phyloP scores from a whole-genome alignment of 2,797 vertebrate species.

The Pseudochaenichthys georgianus region DNA sequence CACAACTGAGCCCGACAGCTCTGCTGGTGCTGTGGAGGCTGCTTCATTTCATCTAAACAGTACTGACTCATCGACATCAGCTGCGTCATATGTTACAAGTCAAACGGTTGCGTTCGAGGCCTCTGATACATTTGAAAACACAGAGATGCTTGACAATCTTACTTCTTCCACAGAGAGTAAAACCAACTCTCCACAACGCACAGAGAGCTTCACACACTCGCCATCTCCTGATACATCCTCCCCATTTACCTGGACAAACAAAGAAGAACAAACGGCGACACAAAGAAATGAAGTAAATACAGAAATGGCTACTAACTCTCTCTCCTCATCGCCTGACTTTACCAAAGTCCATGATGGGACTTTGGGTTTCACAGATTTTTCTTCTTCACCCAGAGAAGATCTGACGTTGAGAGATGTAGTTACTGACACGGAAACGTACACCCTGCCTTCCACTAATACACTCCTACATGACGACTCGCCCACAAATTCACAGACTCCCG shows the following conservation, averaged over 20 bases:
- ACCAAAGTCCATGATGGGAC: background rate
- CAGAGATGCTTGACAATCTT: background rate
- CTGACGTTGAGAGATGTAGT: background rate
- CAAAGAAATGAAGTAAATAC: background rate
- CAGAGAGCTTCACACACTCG: conserved; percentile 21
- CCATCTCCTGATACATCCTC: background rate
- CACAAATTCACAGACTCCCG: conserved; percentile 8
- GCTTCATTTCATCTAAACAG: conserved; percentile 22
- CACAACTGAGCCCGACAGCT: conserved; percentile 17
- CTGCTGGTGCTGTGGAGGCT: conserved; percentile 7
- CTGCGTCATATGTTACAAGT: conserved; percentile 11
- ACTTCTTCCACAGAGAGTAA: conserved; percentile 21
- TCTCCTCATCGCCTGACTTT: background rate
- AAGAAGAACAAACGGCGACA: conserved; percentile 13
- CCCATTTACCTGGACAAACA: background rate
- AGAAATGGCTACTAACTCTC: background rate
- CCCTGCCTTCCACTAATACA: conserved; percentile 1
- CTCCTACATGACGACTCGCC: background rate
- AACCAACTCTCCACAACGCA: conserved; percentile 26
- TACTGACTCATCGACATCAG: conserved; percentile 25
- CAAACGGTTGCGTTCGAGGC: conserved; percentile 3
- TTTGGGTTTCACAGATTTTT: background rate
- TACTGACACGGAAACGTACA: background rate
- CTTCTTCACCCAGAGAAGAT: conserved; percentile 9
- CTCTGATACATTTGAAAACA: conserved; percentile 7